Base-by-base conservation (phyloP, 2,888 invertebrate genomes). In the Phragmatobia fuliginosa region DNA sequence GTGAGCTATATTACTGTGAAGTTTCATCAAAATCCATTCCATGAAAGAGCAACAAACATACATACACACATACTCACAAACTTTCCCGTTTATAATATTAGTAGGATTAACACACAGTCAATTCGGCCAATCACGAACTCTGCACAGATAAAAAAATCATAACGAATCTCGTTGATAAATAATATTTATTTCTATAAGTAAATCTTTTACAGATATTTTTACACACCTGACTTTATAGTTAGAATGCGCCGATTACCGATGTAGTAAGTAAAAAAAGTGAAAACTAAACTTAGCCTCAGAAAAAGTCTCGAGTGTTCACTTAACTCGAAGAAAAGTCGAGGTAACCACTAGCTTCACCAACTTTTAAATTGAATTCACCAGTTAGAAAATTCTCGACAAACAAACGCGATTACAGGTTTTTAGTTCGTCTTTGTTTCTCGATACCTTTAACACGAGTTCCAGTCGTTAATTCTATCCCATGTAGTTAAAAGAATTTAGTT, bases 321-420 rank as follows among this genome's bases (percentile, higher is more conserved):
- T 78, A 83, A 79, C 83, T 83, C 56, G 52, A 32, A 66, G 65
- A 68, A 73, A 77, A 79, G 74, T 76, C 75, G 83, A 71, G 81
- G 77, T 77, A 81, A 70, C 81, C 41, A 33, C 31, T 66, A 73
- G 63, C 36, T 66, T 65, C 73, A 49, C 66, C 56, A 84, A 87
- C 81, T 82, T 87, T 85, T 84, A 82, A 86, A 88, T 85, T 88
- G 83, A 84, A 87, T 88, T 79, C 81, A 36, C 78, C 80, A 78
- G 80, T 85, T 84, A 81, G 82, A 79, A 85, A 85, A 82, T 80
- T 83, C 81, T 75, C 78, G 45, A 58, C 73, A 74, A 80, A 82
- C 81, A 82, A 80, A 85, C 75, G 75, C 67, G 71, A 75, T 78
- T 78, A 75, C 73, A 56, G 66, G 62, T 63, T 73, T 45, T 71